Evolutionary conservation across 2,797 vertebrate species (phyloP).

Genomic region (Lepilemur ruficaudatus): DNA sequence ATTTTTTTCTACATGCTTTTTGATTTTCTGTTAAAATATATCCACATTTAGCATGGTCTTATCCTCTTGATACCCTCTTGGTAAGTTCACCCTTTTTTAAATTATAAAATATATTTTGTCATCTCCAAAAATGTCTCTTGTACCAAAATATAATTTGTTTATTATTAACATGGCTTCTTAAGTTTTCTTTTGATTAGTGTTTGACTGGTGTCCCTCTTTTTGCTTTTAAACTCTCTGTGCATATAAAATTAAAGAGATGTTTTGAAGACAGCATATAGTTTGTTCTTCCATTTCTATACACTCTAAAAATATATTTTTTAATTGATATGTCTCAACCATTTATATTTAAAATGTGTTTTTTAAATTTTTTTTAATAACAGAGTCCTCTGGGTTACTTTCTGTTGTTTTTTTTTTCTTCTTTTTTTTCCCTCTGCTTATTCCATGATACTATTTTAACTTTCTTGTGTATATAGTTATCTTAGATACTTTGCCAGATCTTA

Average conservation of each 20-base stretch:
- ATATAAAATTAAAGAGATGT: not conserved
- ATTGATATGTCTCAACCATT: not conserved
- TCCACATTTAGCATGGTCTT: not conserved
- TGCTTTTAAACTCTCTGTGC: not conserved
- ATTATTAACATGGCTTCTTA: not conserved
- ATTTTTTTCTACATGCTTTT: not conserved
- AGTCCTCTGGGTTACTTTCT: not conserved
- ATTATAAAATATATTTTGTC: not conserved
- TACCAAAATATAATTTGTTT: not conserved
- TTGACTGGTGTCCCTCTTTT: not conserved
- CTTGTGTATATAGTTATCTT: not conserved
- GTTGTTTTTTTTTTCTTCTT: not conserved
- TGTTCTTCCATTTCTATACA: not conserved
- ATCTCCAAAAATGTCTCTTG: not conserved
- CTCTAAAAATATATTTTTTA: not conserved
- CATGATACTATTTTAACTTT: not conserved
- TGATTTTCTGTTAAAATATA: not conserved
- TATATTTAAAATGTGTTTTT: not conserved
- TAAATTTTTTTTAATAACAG: not conserved
- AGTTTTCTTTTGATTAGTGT: not conserved
- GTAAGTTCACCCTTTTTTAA: not conserved
- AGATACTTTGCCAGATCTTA: not conserved
- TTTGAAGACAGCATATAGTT: not conserved
- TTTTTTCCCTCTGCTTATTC: not conserved
- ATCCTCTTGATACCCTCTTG: not conserved